Percentiles rank a stretch among this genome's conserved stretches.
Conservation (phyloP, 2,797 vertebrate genomes). For the Danio choprae region DNA sequence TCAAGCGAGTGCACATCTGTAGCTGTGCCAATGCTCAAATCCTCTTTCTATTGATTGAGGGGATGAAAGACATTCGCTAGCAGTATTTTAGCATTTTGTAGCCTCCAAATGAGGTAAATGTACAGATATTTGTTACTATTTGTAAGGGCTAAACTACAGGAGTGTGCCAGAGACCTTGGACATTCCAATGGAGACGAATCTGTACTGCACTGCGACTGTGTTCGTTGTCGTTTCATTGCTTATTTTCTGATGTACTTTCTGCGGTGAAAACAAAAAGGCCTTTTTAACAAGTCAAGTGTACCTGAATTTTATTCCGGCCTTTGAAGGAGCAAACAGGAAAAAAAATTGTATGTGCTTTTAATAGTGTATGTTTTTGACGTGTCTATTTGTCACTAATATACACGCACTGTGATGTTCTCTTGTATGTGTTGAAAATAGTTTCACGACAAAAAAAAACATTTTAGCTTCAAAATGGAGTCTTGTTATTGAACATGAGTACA, state of each 20-base stretch:
- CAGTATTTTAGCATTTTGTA: conserved; percentile 1
- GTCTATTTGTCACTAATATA: conserved; percentile 67
- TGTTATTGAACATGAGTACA: conserved; percentile 76
- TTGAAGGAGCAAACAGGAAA: conserved; percentile 56
- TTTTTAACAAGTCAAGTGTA: conserved; percentile 36
- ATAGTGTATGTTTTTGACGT: conserved; percentile 58
- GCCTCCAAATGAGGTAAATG: background rate
- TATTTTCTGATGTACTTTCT: conserved; percentile 23
- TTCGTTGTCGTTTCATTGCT: conserved; percentile 61
- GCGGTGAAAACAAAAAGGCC: conserved; percentile 11
- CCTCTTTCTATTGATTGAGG: conserved; percentile 17
- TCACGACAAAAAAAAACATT: conserved; percentile 48
- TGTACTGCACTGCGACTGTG: conserved; percentile 71
- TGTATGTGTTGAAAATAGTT: conserved; percentile 54
- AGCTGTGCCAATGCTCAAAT: conserved; percentile 5
- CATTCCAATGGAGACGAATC: conserved; percentile 78
- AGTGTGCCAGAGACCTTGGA: conserved; percentile 68
- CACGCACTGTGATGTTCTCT: conserved; percentile 67
- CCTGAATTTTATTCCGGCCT: conserved; percentile 62
- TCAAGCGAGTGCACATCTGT: background rate
- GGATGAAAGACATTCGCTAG: background rate
- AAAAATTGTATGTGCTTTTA: conserved; percentile 42
- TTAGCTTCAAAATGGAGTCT: conserved; percentile 63
- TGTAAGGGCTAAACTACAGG: conserved; percentile 79
- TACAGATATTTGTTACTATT: conserved; percentile 46